phyloP scores from a whole-genome alignment of 2,797 vertebrate genomes.

The Cryptoprocta ferox region DNA sequence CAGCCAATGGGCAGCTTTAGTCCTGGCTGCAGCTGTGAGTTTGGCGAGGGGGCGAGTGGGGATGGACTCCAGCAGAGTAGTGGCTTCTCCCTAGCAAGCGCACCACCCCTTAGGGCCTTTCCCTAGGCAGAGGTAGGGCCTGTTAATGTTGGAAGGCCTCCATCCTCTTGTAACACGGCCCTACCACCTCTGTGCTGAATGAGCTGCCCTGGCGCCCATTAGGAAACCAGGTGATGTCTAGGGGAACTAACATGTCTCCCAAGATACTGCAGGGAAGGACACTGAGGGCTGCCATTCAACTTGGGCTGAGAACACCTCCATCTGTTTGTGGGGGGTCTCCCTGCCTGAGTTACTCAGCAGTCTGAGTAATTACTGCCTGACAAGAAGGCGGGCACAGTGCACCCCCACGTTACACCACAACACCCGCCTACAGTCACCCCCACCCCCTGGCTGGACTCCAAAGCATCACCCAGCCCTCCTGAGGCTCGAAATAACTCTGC shows the following conservation, averaged over 20 bases:
- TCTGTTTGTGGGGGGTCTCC: conserved; percentile 73
- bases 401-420: conserved; percentile 64
- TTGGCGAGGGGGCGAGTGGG: background rate
- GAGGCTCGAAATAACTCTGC: conserved; percentile 76
- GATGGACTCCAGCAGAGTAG: background rate
- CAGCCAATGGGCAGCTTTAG: background rate
- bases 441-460: conserved; percentile 75
- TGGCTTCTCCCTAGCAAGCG: background rate
- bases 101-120: background rate
- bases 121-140: background rate
- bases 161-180: background rate
- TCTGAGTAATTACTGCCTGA: conserved; percentile 79
- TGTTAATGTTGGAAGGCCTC: background rate
- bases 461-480: conserved; percentile 66
- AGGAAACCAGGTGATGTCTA: background rate
- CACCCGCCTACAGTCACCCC: conserved; percentile 68
- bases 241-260: background rate
- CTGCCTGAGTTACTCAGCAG: conserved; percentile 75
- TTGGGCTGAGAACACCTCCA: conserved; percentile 50
- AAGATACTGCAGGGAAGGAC: background rate
- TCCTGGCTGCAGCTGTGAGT: background rate
- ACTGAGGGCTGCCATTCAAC: background rate
- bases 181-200: background rate
- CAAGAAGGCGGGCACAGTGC: conserved; percentile 60
- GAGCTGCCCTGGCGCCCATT: background rate